These are phyloP conservation scores for Mareca penelope DNA, from an alignment of 2,797 vertebrate species.

Conservation along the genomic window DNA sequence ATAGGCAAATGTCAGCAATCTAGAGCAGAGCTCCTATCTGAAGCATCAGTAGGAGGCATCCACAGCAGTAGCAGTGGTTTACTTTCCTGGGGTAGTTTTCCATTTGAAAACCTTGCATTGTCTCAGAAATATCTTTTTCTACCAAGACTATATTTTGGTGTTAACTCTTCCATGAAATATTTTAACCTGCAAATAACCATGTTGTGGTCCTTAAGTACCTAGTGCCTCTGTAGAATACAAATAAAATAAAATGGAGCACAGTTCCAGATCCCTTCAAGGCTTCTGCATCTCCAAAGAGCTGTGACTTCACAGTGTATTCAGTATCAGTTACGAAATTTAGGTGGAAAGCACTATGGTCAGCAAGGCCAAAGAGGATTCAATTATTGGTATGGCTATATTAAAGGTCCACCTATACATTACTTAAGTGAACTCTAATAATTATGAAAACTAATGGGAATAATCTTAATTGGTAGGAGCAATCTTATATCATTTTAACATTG, in stretches of 20 bases:
- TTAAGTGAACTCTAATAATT: conserved; percentile 41
- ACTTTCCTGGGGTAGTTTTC: neutral
- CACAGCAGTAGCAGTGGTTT: neutral
- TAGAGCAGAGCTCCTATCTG: neutral
- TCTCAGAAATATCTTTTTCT: neutral
- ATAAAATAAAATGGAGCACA: neutral
- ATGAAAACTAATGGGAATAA: conserved; percentile 64
- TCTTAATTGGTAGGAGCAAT: conserved; percentile 40
- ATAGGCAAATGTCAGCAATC: neutral
- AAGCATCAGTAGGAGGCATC: neutral
- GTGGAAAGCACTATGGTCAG: conserved; percentile 51
- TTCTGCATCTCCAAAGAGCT: neutral
- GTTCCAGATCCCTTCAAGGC: neutral
- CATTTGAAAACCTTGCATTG: neutral
- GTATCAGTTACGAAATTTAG: conserved; percentile 36
- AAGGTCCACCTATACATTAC: conserved; percentile 54
- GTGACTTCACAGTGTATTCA: neutral
- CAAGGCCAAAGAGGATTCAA: conserved; percentile 52
- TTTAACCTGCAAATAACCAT: neutral
- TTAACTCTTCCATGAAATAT: neutral
- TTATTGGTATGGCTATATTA: conserved; percentile 41
- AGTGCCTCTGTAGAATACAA: neutral
- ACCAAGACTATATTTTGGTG: neutral
- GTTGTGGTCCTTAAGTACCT: neutral
- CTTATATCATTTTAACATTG: conserved; percentile 62